These are phyloP conservation scores for Brachirus orientalis DNA, from an alignment of 2,113 vertebrate species.

Conservation along the genomic window DNA sequence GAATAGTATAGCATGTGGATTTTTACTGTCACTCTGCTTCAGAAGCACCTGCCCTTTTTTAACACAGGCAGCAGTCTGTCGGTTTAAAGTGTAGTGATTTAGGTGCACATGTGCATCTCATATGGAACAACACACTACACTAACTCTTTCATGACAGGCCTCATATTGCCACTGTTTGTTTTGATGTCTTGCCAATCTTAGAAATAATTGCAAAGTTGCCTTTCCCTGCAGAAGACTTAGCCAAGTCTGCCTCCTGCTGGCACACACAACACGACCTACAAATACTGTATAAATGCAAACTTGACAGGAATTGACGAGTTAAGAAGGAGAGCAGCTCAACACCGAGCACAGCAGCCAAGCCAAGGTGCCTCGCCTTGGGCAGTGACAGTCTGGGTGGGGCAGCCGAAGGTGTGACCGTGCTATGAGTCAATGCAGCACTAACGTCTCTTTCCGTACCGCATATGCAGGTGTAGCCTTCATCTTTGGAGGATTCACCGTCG, in stretches of 20 bases:
- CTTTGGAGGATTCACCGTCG: neutral
- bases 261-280: neutral
- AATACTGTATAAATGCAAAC: neutral
- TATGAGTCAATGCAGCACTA: conserved; percentile 6
- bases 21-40: too few relatives aligned
- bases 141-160: neutral
- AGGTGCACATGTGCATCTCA: neutral
- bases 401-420: conserved; percentile 54
- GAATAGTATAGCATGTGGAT: too few relatives aligned
- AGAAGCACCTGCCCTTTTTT: neutral
- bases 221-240: neutral
- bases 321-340: too few relatives aligned
- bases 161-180: neutral
- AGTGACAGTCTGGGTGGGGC: conserved; percentile 45
- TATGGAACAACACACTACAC: neutral
- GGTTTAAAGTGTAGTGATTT: neutral
- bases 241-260: conserved; percentile 68
- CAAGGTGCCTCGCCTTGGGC: neutral
- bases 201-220: neutral
- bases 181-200: neutral
- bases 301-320: neutral
- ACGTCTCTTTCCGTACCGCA: neutral
- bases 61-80: too few relatives aligned
- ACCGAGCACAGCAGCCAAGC: neutral
- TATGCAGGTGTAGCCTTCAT: neutral